phyloP scores from a whole-genome alignment of 2,797 vertebrate genomes.

The Alosa sapidissima region DNA sequence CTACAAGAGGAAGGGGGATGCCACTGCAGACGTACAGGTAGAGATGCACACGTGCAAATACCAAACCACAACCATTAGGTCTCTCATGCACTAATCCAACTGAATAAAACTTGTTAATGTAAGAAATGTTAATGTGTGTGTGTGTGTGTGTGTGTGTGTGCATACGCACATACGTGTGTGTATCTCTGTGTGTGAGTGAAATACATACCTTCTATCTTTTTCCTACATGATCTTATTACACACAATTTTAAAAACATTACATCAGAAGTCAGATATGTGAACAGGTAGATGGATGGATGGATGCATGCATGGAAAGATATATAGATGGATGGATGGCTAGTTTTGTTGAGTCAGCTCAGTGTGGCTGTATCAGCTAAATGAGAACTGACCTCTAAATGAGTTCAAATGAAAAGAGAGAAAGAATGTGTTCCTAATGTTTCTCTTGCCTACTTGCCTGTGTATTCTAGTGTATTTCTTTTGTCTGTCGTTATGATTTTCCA shows the following conservation, averaged over 20 bases:
- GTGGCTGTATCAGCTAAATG: background rate
- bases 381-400: too few relatives aligned
- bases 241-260: background rate
- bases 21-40: slow-evolving; percentile 44
- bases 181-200: background rate
- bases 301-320: background rate
- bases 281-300: background rate
- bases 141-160: background rate
- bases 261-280: background rate
- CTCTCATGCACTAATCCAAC: background rate
- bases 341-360: background rate
- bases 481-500: too few relatives aligned
- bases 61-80: background rate
- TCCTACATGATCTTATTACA: background rate
- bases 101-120: background rate
- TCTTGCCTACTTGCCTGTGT: too few relatives aligned
- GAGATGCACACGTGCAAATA: slow-evolving; percentile 42
- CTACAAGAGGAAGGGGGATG: slow-evolving; percentile 70
- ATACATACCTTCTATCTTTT: background rate
- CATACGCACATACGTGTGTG: background rate
- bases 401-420: too few relatives aligned
- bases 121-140: background rate
- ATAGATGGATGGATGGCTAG: background rate
- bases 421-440: too few relatives aligned
- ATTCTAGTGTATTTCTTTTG: too few relatives aligned